These are phyloP conservation scores for Suncus etruscus DNA, from an alignment of 2,113 vertebrate genomes.

Conservation along the genomic window DNA sequence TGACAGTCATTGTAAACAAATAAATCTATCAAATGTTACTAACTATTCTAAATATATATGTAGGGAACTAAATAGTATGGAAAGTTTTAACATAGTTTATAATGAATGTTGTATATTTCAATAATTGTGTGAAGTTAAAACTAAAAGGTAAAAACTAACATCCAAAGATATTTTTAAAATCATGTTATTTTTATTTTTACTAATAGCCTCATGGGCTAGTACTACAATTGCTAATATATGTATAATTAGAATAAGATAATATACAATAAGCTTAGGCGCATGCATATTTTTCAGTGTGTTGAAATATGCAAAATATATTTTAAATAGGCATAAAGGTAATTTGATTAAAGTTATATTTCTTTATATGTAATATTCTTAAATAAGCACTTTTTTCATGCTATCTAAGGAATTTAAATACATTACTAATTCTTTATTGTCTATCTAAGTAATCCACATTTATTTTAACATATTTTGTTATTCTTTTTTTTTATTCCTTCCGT, in stretches of 20 bases:
- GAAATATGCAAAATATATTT: not conserved
- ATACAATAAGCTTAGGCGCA: not conserved
- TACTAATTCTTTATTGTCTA: not conserved
- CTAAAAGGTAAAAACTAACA: conserved; percentile 20
- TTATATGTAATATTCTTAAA: conserved; percentile 2
- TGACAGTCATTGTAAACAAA: not conserved
- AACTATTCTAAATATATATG: not conserved
- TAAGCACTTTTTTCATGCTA: conserved; percentile 18
- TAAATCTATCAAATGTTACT: not conserved
- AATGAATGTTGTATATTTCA: not conserved
- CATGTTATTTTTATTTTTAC: not conserved
- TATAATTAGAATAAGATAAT: not conserved
- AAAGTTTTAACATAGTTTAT: not conserved
- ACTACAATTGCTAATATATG: conserved; percentile 34
- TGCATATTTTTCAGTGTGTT: not conserved
- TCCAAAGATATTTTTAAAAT: not conserved
- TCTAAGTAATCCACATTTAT: not conserved
- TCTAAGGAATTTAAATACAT: not conserved
- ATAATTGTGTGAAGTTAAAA: conserved; percentile 24
- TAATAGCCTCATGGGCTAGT: not conserved
- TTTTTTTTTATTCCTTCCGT: too few relatives aligned
- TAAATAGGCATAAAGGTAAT: conserved; percentile 19
- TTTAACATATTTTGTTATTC: too few relatives aligned
- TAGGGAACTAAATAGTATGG: too few relatives aligned
- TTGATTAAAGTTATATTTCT: not conserved